A percentile compares a stretch with the other conserved stretches of the same genome.
Evolutionary conservation across 2,888 invertebrate species (phyloP).

Genomic region (Limnephilus rhombicus): DNA sequence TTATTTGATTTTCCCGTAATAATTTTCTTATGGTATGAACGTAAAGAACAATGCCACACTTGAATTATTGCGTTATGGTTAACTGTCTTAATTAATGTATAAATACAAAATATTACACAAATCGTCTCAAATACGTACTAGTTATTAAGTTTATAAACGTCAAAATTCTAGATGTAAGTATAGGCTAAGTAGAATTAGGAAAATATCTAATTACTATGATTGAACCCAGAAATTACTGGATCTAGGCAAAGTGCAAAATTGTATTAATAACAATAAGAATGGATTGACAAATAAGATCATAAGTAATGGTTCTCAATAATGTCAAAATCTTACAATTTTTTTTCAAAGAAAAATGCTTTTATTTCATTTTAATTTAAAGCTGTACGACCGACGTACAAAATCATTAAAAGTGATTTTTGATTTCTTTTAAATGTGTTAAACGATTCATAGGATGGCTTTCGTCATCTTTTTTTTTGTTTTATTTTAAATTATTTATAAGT

Average conservation of each 20-base stretch:
- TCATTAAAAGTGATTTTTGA: background rate
- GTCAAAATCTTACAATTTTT: slow-evolving; percentile 10
- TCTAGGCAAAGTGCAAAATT: slow-evolving; percentile 65
- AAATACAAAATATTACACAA: slow-evolving; percentile 64
- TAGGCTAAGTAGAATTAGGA: slow-evolving; percentile 58
- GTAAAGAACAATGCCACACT: slow-evolving; percentile 44
- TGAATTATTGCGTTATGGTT: slow-evolving; percentile 57
- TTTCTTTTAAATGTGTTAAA: background rate
- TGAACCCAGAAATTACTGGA: slow-evolving; percentile 61
- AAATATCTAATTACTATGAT: slow-evolving; percentile 60
- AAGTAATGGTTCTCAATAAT: slow-evolving; percentile 41
- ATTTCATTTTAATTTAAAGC: background rate
- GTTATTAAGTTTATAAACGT: slow-evolving; percentile 67
- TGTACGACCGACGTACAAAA: background rate
- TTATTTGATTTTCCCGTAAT: slow-evolving; percentile 47
- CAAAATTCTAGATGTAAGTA: slow-evolving; percentile 64
- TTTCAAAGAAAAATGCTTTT: background rate
- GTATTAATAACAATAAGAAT: slow-evolving; percentile 64
- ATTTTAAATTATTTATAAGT: slow-evolving; percentile 49
- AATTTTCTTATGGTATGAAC: slow-evolving; percentile 42
- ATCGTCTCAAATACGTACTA: slow-evolving; percentile 69
- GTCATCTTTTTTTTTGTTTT: slow-evolving; percentile 24
- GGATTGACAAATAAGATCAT: slow-evolving; percentile 47
- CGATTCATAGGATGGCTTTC: slow-evolving; percentile 3
- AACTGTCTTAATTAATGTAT: slow-evolving; percentile 65